A percentile compares a stretch with the other conserved stretches of the same genome.
Evolutionary conservation across 1,140 invertebrate genomes (phyloP).

Genomic region (Belonocnema kinseyi): DNA sequence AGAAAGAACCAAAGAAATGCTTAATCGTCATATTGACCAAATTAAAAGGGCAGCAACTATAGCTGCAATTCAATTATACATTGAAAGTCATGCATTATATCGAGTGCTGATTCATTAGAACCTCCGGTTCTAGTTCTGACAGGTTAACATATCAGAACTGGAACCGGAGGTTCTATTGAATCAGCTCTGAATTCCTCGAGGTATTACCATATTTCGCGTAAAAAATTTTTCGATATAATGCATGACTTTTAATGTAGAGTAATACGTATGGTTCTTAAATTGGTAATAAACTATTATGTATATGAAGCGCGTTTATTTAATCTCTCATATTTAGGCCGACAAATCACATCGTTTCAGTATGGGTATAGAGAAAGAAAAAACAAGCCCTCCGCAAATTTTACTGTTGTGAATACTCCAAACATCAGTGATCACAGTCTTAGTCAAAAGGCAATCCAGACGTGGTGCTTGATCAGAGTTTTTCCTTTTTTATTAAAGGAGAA

Average conservation of each 20-base stretch:
- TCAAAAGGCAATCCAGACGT: conserved; percentile 52
- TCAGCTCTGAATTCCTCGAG: no score
- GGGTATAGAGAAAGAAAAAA: conserved; percentile 36
- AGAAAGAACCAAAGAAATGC: no score
- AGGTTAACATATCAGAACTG: neutral
- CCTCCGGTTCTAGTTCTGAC: no score
- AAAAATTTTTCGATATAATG: no score
- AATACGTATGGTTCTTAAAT: neutral
- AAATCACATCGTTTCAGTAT: conserved; percentile 34
- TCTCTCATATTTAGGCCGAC: conserved; percentile 29
- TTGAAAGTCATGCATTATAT: no score
- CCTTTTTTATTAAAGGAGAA: conserved; percentile 37
- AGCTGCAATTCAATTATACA: neutral
- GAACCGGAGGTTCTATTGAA: neutral
- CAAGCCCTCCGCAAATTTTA: conserved; percentile 38
- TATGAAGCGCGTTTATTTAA: conserved; percentile 9
- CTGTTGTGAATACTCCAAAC: conserved; percentile 15
- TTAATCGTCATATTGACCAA: neutral
- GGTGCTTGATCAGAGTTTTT: conserved; percentile 45
- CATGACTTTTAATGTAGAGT: no score
- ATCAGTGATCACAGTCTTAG: conserved; percentile 38
- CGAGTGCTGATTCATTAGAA: no score
- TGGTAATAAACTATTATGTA: conserved; percentile 31
- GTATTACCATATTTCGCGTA: no score
- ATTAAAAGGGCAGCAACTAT: neutral